A percentile compares a stretch with the other conserved stretches of the same genome.
Conservation (phyloP, 2,888 invertebrate species). For the Amorpha juglandis region DNA sequence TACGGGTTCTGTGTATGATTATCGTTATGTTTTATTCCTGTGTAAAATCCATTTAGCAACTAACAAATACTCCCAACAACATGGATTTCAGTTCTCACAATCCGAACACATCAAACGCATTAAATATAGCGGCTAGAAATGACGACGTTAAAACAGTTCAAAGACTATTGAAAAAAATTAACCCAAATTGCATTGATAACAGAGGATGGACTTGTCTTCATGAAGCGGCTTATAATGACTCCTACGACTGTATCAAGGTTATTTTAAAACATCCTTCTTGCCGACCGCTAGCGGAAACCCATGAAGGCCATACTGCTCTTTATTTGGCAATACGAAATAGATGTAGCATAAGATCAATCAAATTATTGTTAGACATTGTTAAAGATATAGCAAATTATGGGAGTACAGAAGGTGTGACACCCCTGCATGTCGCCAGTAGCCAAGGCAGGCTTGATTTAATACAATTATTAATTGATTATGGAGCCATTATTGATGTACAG, state of each 20-base stretch:
- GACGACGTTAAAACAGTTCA: conserved; percentile 66
- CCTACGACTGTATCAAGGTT: conserved; percentile 63
- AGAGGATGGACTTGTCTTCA: conserved; percentile 83
- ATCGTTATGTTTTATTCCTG: neutral
- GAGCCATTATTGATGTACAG: conserved; percentile 70
- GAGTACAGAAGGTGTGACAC: conserved; percentile 76
- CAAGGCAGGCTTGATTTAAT: conserved; percentile 70
- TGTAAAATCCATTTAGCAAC: neutral
- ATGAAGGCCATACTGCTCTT: conserved; percentile 78
- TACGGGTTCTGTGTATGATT: no score
- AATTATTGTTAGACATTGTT: conserved; percentile 62
- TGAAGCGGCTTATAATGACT: conserved; percentile 76
- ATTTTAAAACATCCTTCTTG: conserved; percentile 66
- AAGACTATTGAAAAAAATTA: conserved; percentile 67
- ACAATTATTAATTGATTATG: conserved; percentile 68
- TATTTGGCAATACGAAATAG: conserved; percentile 71
- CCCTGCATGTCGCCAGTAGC: conserved; percentile 69
- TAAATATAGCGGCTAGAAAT: conserved; percentile 74
- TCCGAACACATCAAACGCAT: conserved; percentile 73
- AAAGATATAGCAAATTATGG: conserved; percentile 72
- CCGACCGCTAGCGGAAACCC: conserved; percentile 68
- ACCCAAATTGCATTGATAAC: conserved; percentile 78
- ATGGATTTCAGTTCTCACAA: conserved; percentile 83
- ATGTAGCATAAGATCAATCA: conserved; percentile 64
- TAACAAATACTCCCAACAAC: neutral